Evolutionary conservation across 2,113 vertebrate species (phyloP), one percentile per base, ranked within the genome.

Genomic region (Scomber scombrus): DNA sequence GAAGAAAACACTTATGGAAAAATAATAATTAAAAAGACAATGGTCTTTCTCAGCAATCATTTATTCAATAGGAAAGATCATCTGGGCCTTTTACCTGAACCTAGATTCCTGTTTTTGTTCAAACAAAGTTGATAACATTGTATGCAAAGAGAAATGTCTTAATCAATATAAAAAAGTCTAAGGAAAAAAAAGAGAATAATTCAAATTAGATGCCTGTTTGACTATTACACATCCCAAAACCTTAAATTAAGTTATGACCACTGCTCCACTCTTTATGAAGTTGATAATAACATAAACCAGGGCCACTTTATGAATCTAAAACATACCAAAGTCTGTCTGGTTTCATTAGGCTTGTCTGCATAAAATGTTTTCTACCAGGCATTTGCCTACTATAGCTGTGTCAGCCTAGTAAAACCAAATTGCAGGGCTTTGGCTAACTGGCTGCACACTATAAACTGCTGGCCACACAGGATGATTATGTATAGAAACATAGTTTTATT

Each of bases 401-500:
- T 93, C 89, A 89, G 90, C 81, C 91, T 90, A 91, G 88, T 94
- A 93, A 94, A 95, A 92, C 62, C 74, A 90, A 93, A 94, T 92
- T 91, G 91, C 87, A 86, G 87, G 83, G 79, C 77, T 88, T 91
- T 91, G 90, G 87, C 90, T 89, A 78, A 78, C 72, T 88, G 92
- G 90, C 86, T 83, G 87, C 80, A 89, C 75, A 92, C 76, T 85
- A 86, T 89, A 92, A 90, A 91, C 63, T 82, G 71, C 85, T 84
- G 91, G 89, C 93, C 91, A 93, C 93, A 93, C 92, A 94, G 72
- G 91, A 88, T 85, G 92, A 88, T 90, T 88, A 89, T 80, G 79
- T 88, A 91, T 88, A 91, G 90, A 89, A 87, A 78, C 63, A 50
- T 82, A 82, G 61, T 87, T 91, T 91, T 86, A 87, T 92, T 87